Evolutionary conservation across 1,140 invertebrate genomes (phyloP).

Genomic region (Bombus fervidus): DNA sequence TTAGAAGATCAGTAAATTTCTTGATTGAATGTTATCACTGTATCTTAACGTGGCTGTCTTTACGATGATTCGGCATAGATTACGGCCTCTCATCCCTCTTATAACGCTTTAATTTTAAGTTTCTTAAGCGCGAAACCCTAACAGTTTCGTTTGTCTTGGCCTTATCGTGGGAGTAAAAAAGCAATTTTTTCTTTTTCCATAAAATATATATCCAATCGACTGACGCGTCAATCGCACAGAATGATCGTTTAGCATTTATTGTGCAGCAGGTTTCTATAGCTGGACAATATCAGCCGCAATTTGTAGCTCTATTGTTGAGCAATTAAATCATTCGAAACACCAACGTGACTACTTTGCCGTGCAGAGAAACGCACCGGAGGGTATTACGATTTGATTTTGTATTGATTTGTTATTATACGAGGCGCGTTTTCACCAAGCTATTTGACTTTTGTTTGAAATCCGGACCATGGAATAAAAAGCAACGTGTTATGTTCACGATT

Average conservation of each 20-base stretch:
- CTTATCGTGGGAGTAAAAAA: background rate
- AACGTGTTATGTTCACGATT: background rate
- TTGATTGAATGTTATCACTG: background rate
- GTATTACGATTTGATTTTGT: slow-evolving; percentile 14
- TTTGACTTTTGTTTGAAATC: background rate
- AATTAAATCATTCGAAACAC: slow-evolving; percentile 24
- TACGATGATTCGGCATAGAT: background rate
- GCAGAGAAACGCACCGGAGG: background rate
- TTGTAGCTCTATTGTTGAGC: slow-evolving; percentile 5
- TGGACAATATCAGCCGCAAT: slow-evolving; percentile 1
- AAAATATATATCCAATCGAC: background rate
- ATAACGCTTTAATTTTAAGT: slow-evolving; percentile 5
- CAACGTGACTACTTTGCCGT: background rate
- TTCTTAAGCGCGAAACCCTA: background rate
- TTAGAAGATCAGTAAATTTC: background rate
- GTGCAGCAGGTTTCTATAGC: background rate
- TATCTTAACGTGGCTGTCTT: background rate
- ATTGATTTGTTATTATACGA: background rate
- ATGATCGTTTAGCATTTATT: background rate
- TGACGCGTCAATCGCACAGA: background rate
- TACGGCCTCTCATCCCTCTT: background rate
- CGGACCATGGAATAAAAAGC: background rate
- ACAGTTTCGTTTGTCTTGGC: background rate
- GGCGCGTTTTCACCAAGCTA: no score
- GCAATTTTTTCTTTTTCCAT: background rate